Evolutionary conservation across 2,113 vertebrate genomes (phyloP).

Genomic region (Apodemus sylvaticus): DNA sequence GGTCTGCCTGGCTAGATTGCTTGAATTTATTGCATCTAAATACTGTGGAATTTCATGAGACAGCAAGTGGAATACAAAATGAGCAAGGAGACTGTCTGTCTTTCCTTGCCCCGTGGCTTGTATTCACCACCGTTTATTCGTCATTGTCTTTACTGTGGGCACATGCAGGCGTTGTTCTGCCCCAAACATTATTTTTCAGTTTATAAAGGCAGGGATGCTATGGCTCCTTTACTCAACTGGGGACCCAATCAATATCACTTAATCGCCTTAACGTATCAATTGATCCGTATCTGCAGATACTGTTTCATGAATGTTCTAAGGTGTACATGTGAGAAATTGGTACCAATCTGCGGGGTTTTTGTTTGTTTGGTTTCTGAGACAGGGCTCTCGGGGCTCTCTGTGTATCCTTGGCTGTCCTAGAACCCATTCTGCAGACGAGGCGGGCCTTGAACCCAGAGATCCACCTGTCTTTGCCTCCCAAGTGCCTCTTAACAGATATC

Average conservation of each 20-base stretch:
- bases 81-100: neutral
- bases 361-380: neutral
- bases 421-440: neutral
- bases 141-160: neutral
- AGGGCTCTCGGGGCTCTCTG: neutral
- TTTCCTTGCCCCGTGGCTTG: neutral
- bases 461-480: neutral
- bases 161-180: constrained; percentile 3
- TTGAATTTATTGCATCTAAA: constrained; percentile 41
- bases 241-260: neutral
- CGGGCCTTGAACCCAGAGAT: neutral
- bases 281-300: neutral
- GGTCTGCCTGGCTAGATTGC: neutral
- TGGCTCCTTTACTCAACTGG: neutral
- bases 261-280: constrained; percentile 31
- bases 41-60: constrained; percentile 28
- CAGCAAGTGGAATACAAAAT: constrained; percentile 18
- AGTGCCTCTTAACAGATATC: neutral
- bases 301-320: constrained; percentile 17
- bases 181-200: neutral
- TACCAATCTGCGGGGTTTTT: neutral
- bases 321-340: neutral
- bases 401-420: too few species aligned
- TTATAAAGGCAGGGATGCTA: neutral
- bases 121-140: neutral